phyloP scores from a whole-genome alignment of 2,888 invertebrate species.

The Teleogryllus oceanicus region DNA sequence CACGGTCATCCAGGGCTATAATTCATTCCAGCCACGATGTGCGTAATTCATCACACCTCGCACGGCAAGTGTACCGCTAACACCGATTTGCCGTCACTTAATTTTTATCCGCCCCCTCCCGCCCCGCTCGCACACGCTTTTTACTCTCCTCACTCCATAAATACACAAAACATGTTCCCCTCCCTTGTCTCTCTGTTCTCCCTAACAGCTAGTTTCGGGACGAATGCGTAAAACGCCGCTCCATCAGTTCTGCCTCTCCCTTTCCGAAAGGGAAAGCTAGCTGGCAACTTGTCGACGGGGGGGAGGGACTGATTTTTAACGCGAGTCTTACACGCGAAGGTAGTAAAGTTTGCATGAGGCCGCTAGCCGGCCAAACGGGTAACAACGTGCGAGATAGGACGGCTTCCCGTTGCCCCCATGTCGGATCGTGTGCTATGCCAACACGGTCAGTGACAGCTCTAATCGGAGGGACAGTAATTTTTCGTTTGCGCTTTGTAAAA shows the following conservation, averaged over 20 bases:
- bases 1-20: too few species aligned
- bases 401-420: too few species aligned
- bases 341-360: neutral
- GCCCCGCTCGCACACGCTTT: neutral
- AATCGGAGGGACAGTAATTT: neutral
- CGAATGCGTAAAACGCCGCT: neutral
- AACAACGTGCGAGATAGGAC: neutral
- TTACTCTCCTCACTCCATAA: neutral
- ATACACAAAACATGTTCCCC: neutral
- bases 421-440: too few species aligned
- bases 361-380: neutral
- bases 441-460: neutral
- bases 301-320: neutral
- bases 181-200: neutral
- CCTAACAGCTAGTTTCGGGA: neutral
- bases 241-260: neutral
- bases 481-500: slow-evolving; percentile 7
- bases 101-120: neutral
- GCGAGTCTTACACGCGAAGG: neutral
- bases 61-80: too few species aligned
- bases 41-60: too few species aligned
- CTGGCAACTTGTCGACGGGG: too few species aligned
- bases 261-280: too few species aligned
- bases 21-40: too few species aligned
- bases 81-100: neutral